Conservation (phyloP, 2,113 vertebrate species). For the Otocyon megalotis region DNA sequence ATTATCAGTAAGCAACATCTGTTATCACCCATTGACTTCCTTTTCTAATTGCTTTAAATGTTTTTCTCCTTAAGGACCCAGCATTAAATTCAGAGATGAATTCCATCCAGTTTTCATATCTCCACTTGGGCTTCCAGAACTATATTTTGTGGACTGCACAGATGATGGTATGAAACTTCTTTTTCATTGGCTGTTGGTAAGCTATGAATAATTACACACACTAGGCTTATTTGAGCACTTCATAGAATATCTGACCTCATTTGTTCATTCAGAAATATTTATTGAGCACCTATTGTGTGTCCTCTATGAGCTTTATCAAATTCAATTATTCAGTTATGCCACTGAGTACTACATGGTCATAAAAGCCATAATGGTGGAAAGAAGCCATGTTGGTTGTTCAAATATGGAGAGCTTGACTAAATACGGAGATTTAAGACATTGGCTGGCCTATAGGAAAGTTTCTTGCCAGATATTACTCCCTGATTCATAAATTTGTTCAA, state of each 20-base stretch:
- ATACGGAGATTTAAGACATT: background rate
- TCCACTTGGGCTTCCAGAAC: constrained; percentile 82
- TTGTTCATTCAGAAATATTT: background rate
- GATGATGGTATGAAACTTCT: constrained; percentile 78
- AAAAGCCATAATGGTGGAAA: background rate
- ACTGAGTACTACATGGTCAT: background rate
- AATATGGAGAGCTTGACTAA: background rate
- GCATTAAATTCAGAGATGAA: constrained; percentile 75
- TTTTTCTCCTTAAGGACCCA: constrained; percentile 80
- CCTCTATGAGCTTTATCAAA: background rate
- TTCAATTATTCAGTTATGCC: background rate
- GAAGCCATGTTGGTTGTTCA: background rate
- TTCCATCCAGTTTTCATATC: constrained; percentile 85
- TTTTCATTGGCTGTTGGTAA: background rate
- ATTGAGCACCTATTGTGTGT: background rate
- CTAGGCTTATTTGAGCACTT: background rate
- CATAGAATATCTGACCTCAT: background rate
- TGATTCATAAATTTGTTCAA: background rate
- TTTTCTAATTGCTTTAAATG: constrained; percentile 43
- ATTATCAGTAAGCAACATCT: background rate
- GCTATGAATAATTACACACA: background rate
- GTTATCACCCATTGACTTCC: background rate
- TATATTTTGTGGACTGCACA: constrained; percentile 69
- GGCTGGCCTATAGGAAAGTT: background rate
- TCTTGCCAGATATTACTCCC: background rate